These are phyloP conservation scores for Hiodon tergisus DNA, from an alignment of 2,113 vertebrate genomes.

Conservation along the genomic window DNA sequence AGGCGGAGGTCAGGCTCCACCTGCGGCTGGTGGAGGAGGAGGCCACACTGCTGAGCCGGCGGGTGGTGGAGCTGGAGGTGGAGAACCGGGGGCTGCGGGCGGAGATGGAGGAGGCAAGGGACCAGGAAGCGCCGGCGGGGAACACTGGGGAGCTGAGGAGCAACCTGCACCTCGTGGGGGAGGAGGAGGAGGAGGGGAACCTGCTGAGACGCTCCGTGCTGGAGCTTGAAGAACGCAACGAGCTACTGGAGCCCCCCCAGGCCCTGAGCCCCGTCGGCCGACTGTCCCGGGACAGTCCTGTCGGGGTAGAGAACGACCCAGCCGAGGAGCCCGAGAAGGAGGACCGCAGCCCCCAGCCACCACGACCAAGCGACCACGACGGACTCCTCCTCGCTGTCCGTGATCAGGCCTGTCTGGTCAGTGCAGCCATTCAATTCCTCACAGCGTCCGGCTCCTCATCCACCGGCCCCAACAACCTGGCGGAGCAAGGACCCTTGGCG, in stretches of 20 bases:
- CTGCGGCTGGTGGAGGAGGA: slow-evolving; percentile 94
- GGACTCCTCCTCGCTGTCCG: slow-evolving; percentile 64
- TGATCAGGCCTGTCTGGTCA: slow-evolving; percentile 77
- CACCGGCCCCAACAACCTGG: slow-evolving; percentile 19
- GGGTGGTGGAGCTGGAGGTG: slow-evolving; percentile 93
- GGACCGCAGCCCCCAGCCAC: slow-evolving; percentile 40
- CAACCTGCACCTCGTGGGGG: slow-evolving; percentile 67
- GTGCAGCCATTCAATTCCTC: slow-evolving; percentile 78
- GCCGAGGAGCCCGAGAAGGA: slow-evolving; percentile 49
- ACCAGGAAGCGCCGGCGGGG: slow-evolving; percentile 61
- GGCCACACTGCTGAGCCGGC: slow-evolving; percentile 86
- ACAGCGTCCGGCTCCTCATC: slow-evolving; percentile 44
- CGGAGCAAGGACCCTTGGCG: slow-evolving; percentile 66
- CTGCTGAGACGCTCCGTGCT: slow-evolving; percentile 63
- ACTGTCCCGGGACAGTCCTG: slow-evolving; percentile 60
- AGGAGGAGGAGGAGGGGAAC: slow-evolving; percentile 64
- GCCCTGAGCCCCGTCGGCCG: slow-evolving; percentile 63
- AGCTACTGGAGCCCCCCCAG: slow-evolving; percentile 67
- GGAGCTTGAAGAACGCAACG: slow-evolving; percentile 70
- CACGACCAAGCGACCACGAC: slow-evolving; percentile 62
- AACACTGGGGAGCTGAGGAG: slow-evolving; percentile 63
- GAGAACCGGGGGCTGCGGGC: slow-evolving; percentile 89
- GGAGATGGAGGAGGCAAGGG: slow-evolving; percentile 82
- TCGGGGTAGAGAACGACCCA: slow-evolving; percentile 52
- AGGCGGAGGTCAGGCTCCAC: slow-evolving; percentile 86